These are phyloP conservation scores for Heptranchias perlo DNA, from an alignment of 2,113 vertebrate species.

Conservation along the genomic window DNA sequence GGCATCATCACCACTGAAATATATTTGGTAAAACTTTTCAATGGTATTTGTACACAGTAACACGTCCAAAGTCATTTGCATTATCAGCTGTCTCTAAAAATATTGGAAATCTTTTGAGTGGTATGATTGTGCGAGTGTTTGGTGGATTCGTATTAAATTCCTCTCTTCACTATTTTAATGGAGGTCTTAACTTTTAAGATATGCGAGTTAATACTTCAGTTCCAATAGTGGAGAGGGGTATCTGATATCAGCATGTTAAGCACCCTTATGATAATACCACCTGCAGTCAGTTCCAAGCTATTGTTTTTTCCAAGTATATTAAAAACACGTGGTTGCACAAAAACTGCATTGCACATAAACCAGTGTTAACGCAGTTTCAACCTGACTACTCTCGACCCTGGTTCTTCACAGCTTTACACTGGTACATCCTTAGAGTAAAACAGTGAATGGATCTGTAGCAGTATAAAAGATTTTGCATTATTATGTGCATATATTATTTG, in stretches of 20 bases:
- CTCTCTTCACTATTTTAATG: background rate
- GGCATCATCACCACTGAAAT: background rate
- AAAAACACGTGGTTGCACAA: background rate
- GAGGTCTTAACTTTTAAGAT: background rate
- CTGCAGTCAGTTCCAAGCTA: background rate
- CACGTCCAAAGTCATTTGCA: too few relatives aligned
- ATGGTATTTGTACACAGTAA: background rate
- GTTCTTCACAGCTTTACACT: background rate
- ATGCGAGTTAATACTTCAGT: background rate
- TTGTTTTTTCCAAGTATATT: background rate
- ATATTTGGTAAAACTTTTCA: background rate
- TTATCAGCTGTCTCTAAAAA: background rate
- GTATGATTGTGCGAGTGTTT: background rate
- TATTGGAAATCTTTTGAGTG: background rate
- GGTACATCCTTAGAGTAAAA: background rate
- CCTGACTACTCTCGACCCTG: background rate
- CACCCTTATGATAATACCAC: background rate
- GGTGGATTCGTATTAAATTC: background rate
- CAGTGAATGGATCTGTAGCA: background rate
- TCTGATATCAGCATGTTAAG: background rate
- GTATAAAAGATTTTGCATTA: background rate
- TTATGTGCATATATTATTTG: background rate
- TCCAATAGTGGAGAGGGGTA: background rate
- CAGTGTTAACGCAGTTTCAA: background rate
- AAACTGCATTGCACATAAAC: background rate